Base-by-base conservation (phyloP, 2,113 vertebrate genomes). In the Seriola rivoliana region DNA sequence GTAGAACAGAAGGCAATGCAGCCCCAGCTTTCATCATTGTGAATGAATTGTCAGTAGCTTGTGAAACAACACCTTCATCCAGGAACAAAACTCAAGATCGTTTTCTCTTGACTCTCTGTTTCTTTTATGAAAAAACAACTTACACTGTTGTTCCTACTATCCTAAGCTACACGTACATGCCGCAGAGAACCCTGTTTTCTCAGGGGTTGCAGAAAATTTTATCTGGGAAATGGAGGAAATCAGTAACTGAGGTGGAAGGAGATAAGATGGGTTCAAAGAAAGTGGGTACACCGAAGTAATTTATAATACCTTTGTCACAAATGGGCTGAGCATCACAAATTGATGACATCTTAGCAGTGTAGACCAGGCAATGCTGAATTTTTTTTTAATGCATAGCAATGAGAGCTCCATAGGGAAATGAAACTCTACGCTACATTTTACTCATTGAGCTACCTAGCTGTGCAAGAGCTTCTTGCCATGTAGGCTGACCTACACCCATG, bases 151-250 rank as follows among this genome's bases (percentile, higher is more conserved):
- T 75, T 57, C 5, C 63, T 10, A 23, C 75, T 69, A 17, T 12
- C 38, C 25, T 65, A 67, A 83, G 71, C 80, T 69, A 25, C 42
- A 59, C 50, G 9, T 34, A 73, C 68, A 62, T 44, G 60, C 32
- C 13, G 8, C 68, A 79, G 82, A 71, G 44, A 50, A n/a, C 36
- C 34, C 32, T 4, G 13, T 42, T 68, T 50, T 77, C 71, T 8
- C 69, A 13, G 50, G 80, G 55, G 23, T 8, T 72, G 63, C 59
- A 29, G 67, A 46, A 85, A 81, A 85, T 75, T 60, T 66, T 54
- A 81, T 78, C 57, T 75, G 66, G 73, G 70, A 82, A 82, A 80
- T 42, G 3, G 62, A 69, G 40, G 21, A 77, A 84, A 84, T 78
- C 58, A 46, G 70, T 57, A 52, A 52, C n/a, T 44, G 52, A 72